phyloP scores from a whole-genome alignment of 2,888 invertebrate species.

The Tenthredo notha region DNA sequence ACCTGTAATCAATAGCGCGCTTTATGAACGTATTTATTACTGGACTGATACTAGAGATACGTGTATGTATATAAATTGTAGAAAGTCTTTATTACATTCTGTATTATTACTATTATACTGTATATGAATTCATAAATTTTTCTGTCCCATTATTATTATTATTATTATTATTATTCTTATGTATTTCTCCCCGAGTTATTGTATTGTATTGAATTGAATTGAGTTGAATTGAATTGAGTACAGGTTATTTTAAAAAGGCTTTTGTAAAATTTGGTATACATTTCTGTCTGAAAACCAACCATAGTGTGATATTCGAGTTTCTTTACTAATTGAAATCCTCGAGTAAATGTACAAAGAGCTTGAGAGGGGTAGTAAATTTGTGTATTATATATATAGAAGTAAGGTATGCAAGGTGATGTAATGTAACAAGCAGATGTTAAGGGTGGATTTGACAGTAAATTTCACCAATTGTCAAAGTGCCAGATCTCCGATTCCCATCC shows the following conservation, averaged over 20 bases:
- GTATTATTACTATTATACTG: too few relatives aligned
- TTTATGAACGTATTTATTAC: conserved; percentile 33
- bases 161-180: too few relatives aligned
- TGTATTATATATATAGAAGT: background rate
- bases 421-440: background rate
- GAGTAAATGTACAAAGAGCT: background rate
- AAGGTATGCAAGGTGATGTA: background rate
- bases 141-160: too few relatives aligned
- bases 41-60: background rate
- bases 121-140: too few relatives aligned
- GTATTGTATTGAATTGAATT: too few relatives aligned
- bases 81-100: background rate
- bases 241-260: background rate
- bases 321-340: background rate
- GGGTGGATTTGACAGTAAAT: conserved; percentile 13
- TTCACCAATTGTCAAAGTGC: conserved; percentile 14
- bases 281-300: background rate
- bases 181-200: too few relatives aligned
- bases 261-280: background rate
- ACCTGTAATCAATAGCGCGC: conserved; percentile 31
- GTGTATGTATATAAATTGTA: background rate
- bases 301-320: background rate
- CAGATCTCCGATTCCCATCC: background rate
- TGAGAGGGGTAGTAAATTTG: background rate
- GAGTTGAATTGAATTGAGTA: background rate